Conservation (phyloP, 2,113 vertebrate genomes). For the Athene cunicularia region DNA sequence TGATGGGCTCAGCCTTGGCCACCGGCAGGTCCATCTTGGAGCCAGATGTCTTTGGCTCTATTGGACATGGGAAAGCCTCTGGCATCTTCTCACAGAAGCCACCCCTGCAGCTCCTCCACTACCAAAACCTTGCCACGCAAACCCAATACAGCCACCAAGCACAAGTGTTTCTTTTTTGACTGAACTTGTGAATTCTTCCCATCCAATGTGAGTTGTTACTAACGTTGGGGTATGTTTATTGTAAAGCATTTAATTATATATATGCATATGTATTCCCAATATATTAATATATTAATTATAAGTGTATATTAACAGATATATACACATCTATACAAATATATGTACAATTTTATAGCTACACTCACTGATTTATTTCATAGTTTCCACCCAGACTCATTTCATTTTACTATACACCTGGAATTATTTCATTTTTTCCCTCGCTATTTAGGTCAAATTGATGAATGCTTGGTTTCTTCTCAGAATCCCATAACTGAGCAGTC, state of each 20-base stretch:
- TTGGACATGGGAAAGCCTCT: not conserved
- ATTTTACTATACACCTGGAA: not conserved
- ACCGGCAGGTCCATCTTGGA: accelerated
- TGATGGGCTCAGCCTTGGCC: accelerated
- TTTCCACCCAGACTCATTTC: not conserved
- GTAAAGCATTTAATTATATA: not conserved
- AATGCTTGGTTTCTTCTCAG: not conserved
- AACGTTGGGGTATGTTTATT: not conserved
- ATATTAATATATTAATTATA: not conserved
- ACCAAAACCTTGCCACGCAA: not conserved
- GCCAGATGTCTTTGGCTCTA: accelerated
- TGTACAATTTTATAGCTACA: not conserved
- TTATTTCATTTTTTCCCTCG: accelerated
- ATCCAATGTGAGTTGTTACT: not conserved
- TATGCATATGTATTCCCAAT: not conserved
- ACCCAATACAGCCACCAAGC: not conserved
- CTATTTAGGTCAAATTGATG: not conserved
- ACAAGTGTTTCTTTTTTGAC: not conserved
- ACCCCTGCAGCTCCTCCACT: accelerated
- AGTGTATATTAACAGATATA: not conserved
- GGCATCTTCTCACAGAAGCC: not conserved
- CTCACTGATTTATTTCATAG: not conserved
- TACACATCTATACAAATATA: not conserved
- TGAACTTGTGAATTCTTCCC: not conserved
- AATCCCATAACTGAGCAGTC: not conserved